Evolutionary conservation across 2,797 vertebrate species (phyloP), one percentile per base, ranked within the genome.

Genomic region (Chaenodraco wilsoni): DNA sequence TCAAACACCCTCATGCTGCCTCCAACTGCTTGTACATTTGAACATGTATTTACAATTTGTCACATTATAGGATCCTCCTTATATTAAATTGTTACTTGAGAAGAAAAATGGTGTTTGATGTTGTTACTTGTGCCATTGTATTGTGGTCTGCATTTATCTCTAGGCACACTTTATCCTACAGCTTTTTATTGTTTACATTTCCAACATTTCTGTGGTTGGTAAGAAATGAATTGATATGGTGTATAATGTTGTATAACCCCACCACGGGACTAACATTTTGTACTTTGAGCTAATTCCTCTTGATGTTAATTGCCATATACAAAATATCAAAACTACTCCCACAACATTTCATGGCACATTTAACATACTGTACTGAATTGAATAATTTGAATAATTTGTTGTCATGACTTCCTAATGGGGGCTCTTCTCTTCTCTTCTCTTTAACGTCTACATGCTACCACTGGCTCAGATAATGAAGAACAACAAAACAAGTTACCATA

Each of bases 241-340:
- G 37, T 27, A 12, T 49, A 5, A 48, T 58, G 10, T 69, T 64
- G 33, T 37, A 80, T 65, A 65, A 55, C 60, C 77, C 21, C 56
- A 69, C 52, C 27, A 12, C 40, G 45, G 72, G 43, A 72, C 64
- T 62, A 72, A 82, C 51, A 72, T 41, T 62, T 50, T 68, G 72
- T 78, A 55, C 74, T 72, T 65, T 65, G 59, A 62, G 58, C 19
- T 44, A 76, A 71, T 65, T 37, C 58, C 51, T 45, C 17, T 60
- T 71, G 68, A 80, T 9, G 2, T 57, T 67, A 69, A 69, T 40
- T 72, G 33, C 14, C 5, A 57, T 52, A 65, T 58, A 14, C 55
- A 73, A 79, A 65, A 59, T 48, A 3, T 56, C 37, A 40, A 11
- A 67, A 51, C 10, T 40, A 65, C 55, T 74, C 58, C 59, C 41